A percentile compares a stretch with the other conserved stretches of the same genome.
Evolutionary conservation across 1,140 invertebrate species (phyloP).

Genomic region (Drosophila teissieri): DNA sequence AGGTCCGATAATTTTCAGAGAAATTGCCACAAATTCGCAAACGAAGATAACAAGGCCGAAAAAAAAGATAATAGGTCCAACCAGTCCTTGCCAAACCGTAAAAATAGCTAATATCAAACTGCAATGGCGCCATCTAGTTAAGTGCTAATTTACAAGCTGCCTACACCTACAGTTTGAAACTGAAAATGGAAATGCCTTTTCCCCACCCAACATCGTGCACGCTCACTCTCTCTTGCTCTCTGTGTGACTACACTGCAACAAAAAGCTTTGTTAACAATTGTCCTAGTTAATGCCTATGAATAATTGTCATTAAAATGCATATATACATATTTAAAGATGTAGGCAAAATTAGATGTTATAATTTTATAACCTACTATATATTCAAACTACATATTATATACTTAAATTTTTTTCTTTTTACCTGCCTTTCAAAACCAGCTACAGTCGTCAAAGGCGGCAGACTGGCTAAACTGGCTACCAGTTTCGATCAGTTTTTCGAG

Average conservation of each 20-base stretch:
- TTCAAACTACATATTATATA: neutral
- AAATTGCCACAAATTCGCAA: slow-evolving; percentile 16
- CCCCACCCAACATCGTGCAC: neutral
- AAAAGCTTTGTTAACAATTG: neutral
- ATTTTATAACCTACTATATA: neutral
- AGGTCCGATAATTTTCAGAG: slow-evolving; percentile 15
- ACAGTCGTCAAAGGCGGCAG: slow-evolving; percentile 2
- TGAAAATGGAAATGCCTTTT: slow-evolving; percentile 13
- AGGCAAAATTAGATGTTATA: too few species aligned
- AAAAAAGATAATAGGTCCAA: slow-evolving; percentile 4
- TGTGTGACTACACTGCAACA: neutral
- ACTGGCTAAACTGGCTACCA: slow-evolving; percentile 31
- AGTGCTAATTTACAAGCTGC: slow-evolving; percentile 40
- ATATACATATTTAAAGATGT: too few species aligned
- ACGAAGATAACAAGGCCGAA: slow-evolving; percentile 8
- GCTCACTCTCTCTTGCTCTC: neutral
- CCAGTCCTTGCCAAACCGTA: slow-evolving; percentile 9
- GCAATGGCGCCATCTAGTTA: slow-evolving; percentile 14
- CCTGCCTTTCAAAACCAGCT: neutral
- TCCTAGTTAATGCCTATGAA: too few species aligned
- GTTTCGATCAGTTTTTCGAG: slow-evolving; percentile 6
- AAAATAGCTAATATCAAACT: slow-evolving; percentile 16
- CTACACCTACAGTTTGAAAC: slow-evolving; percentile 23
- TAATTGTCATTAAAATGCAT: too few species aligned
- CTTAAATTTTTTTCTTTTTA: neutral